These are phyloP conservation scores for Apus apus DNA, from an alignment of 2,113 vertebrate genomes.

Conservation along the genomic window DNA sequence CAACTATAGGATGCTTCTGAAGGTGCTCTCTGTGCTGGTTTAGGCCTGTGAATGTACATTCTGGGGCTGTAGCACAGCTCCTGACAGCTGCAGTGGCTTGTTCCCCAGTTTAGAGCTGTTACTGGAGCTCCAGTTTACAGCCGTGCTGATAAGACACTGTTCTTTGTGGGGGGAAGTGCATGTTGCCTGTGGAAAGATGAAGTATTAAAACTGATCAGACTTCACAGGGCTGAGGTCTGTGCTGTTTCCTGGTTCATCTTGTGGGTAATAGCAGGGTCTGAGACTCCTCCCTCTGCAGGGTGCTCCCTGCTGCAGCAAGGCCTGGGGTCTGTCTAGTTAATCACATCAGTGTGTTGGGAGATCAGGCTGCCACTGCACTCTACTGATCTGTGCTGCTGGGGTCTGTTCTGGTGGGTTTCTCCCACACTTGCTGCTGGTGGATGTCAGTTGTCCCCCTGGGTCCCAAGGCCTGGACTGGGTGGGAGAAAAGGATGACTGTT, in stretches of 20 bases:
- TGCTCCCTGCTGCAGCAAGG: background rate
- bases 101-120: background rate
- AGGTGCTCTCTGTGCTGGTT: background rate
- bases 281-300: too few species aligned
- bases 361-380: fast-evolving
- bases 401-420: background rate
- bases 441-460: too few species aligned
- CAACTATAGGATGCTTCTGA: background rate
- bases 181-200: background rate
- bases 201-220: background rate
- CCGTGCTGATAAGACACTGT: background rate
- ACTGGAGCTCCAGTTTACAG: background rate
- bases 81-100: background rate
- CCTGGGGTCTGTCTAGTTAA: background rate
- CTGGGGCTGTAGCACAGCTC: background rate
- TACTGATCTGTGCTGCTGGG: fast-evolving
- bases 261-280: background rate
- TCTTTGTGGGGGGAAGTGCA: background rate
- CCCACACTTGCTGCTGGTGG: background rate
- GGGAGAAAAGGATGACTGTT: background rate
- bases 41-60: background rate
- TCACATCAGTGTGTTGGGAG: too few species aligned
- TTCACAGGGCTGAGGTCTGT: background rate
- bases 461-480: background rate
- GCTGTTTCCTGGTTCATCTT: background rate